Percentiles rank a stretch among this genome's conserved stretches.
Evolutionary conservation across 2,888 invertebrate genomes (phyloP).

Genomic region (Melanotus villosus): DNA sequence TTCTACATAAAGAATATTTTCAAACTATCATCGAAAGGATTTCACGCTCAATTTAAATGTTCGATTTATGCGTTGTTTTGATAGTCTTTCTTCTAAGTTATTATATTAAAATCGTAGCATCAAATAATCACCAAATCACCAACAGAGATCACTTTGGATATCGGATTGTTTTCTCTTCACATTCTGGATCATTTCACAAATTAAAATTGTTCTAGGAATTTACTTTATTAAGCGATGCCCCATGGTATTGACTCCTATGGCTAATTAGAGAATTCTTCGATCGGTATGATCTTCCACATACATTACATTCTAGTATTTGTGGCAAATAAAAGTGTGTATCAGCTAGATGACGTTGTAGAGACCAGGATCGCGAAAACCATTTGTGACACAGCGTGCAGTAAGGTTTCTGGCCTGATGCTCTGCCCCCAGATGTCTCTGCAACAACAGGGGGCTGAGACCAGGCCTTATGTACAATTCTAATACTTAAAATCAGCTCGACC

Average conservation of each 20-base stretch:
- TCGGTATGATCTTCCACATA: conserved; percentile 65
- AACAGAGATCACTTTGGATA: not conserved
- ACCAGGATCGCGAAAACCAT: conserved; percentile 68
- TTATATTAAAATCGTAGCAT: not conserved
- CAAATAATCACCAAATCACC: not conserved
- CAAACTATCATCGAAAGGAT: too few relatives aligned
- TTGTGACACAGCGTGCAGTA: conserved; percentile 29
- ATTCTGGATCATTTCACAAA: not conserved
- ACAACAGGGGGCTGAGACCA: conserved; percentile 50
- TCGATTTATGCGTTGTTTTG: too few relatives aligned
- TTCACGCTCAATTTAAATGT: too few relatives aligned
- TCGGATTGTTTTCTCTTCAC: not conserved
- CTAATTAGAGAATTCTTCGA: conserved; percentile 62
- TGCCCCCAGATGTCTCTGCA: conserved; percentile 54
- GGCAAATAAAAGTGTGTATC: conserved; percentile 67
- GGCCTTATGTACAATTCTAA: conserved; percentile 28
- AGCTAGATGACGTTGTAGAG: conserved; percentile 61
- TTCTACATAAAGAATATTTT: too few relatives aligned
- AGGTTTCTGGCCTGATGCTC: conserved; percentile 58
- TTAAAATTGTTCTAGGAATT: not conserved
- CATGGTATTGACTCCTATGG: conserved; percentile 70
- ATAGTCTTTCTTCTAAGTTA: too few relatives aligned
- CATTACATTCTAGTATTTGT: conserved; percentile 67
- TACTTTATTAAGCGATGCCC: conserved; percentile 37
- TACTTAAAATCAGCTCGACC: not conserved